Conservation (phyloP, 53 echinoderm and acorn worm species). For the Temnopleurus reevesii region DNA sequence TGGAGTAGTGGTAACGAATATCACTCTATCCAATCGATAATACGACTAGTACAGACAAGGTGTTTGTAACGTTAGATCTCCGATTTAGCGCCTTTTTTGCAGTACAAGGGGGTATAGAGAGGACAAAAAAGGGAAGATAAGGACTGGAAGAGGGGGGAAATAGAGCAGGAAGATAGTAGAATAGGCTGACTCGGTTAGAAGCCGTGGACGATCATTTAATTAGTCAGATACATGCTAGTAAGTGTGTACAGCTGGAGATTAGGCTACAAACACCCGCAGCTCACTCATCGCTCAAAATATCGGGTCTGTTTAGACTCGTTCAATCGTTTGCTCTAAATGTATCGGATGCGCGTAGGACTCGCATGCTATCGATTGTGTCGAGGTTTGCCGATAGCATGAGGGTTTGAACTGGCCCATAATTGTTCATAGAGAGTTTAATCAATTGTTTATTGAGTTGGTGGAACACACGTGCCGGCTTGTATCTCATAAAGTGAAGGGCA, state of each 20-base stretch:
- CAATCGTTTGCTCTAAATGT: background rate
- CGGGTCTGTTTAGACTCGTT: constrained; percentile 21
- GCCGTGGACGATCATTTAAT: constrained; percentile 58
- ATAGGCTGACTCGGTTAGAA: constrained; percentile 13
- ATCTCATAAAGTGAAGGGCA: constrained; percentile 18
- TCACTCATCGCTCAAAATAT: constrained; percentile 23
- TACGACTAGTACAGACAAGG: constrained; percentile 55
- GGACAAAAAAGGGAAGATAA: constrained; percentile 23
- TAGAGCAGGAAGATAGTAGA: constrained; percentile 17
- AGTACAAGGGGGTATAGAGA: background rate
- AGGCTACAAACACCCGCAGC: constrained; percentile 41
- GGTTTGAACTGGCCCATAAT: background rate
- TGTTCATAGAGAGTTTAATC: background rate
- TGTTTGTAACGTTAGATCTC: constrained; percentile 56
- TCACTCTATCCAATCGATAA: constrained; percentile 45
- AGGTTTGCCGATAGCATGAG: background rate
- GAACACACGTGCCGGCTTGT: constrained; percentile 4
- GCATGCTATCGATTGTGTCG: background rate
- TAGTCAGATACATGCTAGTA: constrained; percentile 48
- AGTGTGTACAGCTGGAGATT: constrained; percentile 54
- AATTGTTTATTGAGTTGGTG: constrained; percentile 44
- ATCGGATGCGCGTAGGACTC: constrained; percentile 1
- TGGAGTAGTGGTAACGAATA: constrained; percentile 48
- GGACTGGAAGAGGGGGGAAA: background rate
- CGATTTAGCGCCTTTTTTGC: constrained; percentile 54